Evolutionary conservation across 2,797 vertebrate genomes (phyloP).

Genomic region (Podarcis siculus): DNA sequence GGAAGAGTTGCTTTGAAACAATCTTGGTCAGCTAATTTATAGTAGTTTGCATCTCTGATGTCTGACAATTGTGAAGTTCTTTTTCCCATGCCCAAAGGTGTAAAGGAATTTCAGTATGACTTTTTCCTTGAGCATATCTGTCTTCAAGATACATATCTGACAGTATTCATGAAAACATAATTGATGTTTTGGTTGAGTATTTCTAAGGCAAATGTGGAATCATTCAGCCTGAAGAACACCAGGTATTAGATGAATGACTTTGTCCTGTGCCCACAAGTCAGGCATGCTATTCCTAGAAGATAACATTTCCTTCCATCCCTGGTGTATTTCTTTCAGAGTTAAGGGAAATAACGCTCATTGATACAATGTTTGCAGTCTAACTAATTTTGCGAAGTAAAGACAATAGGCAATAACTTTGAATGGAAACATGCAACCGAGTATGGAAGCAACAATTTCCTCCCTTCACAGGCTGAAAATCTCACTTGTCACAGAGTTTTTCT

Average conservation of each 20-base stretch:
- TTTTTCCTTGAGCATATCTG: not conserved
- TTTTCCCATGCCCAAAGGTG: not conserved
- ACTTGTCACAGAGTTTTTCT: slow-evolving; percentile 39
- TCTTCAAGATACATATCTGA: not conserved
- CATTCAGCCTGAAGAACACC: not conserved
- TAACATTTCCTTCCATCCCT: not conserved
- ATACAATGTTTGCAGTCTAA: not conserved
- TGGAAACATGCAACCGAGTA: slow-evolving; percentile 19
- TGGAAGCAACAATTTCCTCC: slow-evolving; percentile 37
- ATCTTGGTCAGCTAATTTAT: not conserved
- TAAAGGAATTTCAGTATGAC: not conserved
- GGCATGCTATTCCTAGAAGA: not conserved
- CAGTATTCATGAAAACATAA: not conserved
- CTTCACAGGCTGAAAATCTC: slow-evolving; percentile 46
- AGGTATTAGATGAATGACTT: not conserved
- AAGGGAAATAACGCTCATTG: not conserved
- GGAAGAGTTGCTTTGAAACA: not conserved
- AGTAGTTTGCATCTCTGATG: not conserved
- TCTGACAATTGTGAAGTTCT: not conserved
- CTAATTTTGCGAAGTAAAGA: slow-evolving; percentile 44
- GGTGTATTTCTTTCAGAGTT: not conserved
- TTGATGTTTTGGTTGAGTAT: not conserved
- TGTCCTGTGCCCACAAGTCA: not conserved
- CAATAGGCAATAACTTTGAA: slow-evolving; percentile 18
- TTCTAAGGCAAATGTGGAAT: not conserved